These are phyloP conservation scores for Embidobia sp. DNA, from an alignment of 2,888 invertebrate genomes.

Conservation along the genomic window DNA sequence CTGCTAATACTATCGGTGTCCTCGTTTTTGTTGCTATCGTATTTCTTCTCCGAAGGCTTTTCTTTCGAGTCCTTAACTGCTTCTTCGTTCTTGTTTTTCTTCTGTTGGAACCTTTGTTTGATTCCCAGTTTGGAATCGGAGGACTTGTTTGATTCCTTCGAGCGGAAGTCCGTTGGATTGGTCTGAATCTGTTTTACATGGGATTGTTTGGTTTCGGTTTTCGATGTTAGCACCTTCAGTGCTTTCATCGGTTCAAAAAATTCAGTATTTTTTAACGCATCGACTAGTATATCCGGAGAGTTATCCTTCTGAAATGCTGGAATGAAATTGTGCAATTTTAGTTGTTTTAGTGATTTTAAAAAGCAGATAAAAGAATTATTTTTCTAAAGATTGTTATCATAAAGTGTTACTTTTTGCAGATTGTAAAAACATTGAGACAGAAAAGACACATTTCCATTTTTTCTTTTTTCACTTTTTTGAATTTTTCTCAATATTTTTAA, in stretches of 20 bases:
- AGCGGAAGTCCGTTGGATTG: slow-evolving; percentile 83
- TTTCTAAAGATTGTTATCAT: too few species aligned
- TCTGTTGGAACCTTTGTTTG: slow-evolving; percentile 85
- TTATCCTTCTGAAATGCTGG: slow-evolving; percentile 82
- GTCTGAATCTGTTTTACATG: slow-evolving; percentile 80
- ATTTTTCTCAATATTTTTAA: too few species aligned
- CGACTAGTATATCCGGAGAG: slow-evolving; percentile 79
- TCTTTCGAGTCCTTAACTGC: slow-evolving; percentile 71
- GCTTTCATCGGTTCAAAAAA: slow-evolving; percentile 83
- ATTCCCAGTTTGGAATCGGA: slow-evolving; percentile 84
- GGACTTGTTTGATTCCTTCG: slow-evolving; percentile 80
- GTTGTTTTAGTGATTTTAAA: too few species aligned
- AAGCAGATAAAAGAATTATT: too few species aligned
- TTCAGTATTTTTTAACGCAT: slow-evolving; percentile 83
- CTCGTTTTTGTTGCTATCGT: slow-evolving; percentile 69
- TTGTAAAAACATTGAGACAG: too few species aligned
- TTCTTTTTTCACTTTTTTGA: too few species aligned
- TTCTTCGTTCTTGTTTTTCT: slow-evolving; percentile 80
- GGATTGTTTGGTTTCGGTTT: slow-evolving; percentile 78
- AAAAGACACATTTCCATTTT: too few species aligned
- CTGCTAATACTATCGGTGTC: slow-evolving; percentile 48
- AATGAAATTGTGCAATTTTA: slow-evolving; percentile 73
- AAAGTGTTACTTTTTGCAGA: too few species aligned
- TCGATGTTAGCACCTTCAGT: slow-evolving; percentile 81
- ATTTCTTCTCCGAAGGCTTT: slow-evolving; percentile 78